phyloP scores from a whole-genome alignment of 2,888 invertebrate species.

The Andrena haemorrhoa region DNA sequence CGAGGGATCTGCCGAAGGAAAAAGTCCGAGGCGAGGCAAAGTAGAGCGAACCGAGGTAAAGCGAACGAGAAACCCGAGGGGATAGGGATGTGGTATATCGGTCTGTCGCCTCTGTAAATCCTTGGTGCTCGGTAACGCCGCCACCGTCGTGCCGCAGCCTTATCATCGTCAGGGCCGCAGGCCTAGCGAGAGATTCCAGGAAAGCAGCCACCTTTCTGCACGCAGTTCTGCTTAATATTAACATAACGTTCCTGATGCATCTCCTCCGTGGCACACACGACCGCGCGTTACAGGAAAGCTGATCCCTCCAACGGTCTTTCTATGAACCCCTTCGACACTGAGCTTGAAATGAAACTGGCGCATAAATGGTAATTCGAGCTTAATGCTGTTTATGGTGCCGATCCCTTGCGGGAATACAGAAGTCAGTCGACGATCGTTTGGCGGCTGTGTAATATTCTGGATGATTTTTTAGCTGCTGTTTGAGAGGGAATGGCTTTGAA shows the following conservation, averaged over 20 bases:
- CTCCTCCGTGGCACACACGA: slow-evolving; percentile 11
- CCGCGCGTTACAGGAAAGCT: not conserved
- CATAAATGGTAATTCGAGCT: not conserved
- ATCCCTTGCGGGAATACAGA: not conserved
- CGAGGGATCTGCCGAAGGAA: slow-evolving; percentile 55
- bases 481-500: not conserved
- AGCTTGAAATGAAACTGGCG: not conserved
- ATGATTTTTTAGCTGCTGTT: no score
- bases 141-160: slow-evolving; percentile 75
- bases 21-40: slow-evolving; percentile 65
- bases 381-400: not conserved
- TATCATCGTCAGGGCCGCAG: slow-evolving; percentile 79
- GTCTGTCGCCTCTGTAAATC: slow-evolving; percentile 78
- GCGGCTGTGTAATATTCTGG: not conserved
- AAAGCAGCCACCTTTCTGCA: slow-evolving; percentile 44
- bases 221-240: slow-evolving; percentile 53
- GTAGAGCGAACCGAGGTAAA: slow-evolving; percentile 69
- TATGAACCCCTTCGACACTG: not conserved
- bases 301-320: not conserved
- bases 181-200: slow-evolving; percentile 50
- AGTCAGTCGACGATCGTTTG: not conserved
- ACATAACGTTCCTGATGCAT: slow-evolving; percentile 44
- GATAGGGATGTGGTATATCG: slow-evolving; percentile 74
- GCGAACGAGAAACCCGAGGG: slow-evolving; percentile 57
- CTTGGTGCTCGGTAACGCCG: slow-evolving; percentile 73